A percentile compares a stretch with the other conserved stretches of the same genome.
These are phyloP conservation scores for Asobara japonica DNA, from an alignment of 1,140 invertebrate species.

Conservation along the genomic window DNA sequence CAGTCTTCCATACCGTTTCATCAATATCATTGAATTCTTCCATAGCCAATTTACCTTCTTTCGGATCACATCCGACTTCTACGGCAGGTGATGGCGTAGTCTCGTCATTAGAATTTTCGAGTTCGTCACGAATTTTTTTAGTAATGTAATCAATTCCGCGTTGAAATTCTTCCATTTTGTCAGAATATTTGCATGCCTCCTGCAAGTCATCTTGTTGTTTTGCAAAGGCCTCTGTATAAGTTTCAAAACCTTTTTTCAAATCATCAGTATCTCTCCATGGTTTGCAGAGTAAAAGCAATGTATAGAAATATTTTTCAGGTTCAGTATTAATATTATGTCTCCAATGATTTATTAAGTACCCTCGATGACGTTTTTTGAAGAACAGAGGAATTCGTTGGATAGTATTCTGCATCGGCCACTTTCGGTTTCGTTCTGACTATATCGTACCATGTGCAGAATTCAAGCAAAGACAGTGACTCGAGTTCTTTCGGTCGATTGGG, in stretches of 20 bases:
- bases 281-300: conserved; percentile 27
- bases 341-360: conserved; percentile 44
- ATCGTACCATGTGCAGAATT: no score
- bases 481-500: no score
- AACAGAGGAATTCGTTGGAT: conserved; percentile 21
- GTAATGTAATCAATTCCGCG: no score
- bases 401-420: conserved; percentile 27
- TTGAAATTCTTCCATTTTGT: no score
- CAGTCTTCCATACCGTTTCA: background rate
- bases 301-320: conserved; percentile 47
- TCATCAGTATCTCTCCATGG: conserved; percentile 13
- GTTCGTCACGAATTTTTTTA: no score
- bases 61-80: no score
- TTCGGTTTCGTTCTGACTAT: conserved; percentile 34
- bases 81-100: no score
- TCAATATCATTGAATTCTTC: conserved; percentile 24
- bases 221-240: conserved; percentile 42
- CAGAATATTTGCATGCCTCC: no score
- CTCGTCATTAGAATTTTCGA: no score
- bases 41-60: no score
- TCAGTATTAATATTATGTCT: conserved; percentile 39
- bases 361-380: conserved; percentile 38
- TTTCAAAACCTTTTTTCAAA: conserved; percentile 10
- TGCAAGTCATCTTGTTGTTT: conserved; percentile 38
- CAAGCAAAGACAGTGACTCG: no score